Conservation (phyloP, 2,113 vertebrate species). For the Casuarius casuarius region DNA sequence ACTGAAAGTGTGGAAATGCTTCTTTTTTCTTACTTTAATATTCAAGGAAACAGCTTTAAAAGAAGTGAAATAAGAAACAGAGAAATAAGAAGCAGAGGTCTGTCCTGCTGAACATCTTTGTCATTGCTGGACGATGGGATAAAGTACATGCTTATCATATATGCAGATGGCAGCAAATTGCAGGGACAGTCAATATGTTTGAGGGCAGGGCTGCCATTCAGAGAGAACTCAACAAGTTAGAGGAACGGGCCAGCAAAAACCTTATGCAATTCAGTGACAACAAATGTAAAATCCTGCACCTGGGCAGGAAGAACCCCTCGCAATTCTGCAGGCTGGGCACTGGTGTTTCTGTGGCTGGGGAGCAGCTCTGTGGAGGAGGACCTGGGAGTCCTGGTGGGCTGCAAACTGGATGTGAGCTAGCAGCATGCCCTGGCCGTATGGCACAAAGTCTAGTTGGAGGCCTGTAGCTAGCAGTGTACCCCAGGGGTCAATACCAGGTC, state of each 20-base stretch:
- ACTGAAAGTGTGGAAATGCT: background rate
- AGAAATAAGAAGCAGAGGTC: background rate
- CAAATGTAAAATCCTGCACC: background rate
- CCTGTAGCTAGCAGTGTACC: no score
- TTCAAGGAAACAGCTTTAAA: background rate
- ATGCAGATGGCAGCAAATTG: background rate
- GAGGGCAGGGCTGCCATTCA: background rate
- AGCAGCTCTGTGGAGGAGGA: background rate
- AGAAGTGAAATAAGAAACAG: background rate
- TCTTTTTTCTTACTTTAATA: background rate
- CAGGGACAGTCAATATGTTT: background rate
- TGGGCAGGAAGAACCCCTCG: background rate
- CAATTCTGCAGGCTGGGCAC: background rate
- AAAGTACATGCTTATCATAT: fast-evolving
- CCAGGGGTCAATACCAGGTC: no score
- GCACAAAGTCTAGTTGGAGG: no score
- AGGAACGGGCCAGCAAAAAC: background rate
- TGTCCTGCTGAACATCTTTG: background rate
- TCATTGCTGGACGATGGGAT: background rate
- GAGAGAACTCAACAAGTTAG: background rate
- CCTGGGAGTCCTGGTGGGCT: background rate
- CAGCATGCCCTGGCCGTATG: fast-evolving
- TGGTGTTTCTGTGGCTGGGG: background rate
- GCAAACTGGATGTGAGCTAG: fast-evolving
- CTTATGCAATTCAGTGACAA: background rate